phyloP scores from a whole-genome alignment of 2,113 vertebrate genomes.

The Dasyurus viverrinus region DNA sequence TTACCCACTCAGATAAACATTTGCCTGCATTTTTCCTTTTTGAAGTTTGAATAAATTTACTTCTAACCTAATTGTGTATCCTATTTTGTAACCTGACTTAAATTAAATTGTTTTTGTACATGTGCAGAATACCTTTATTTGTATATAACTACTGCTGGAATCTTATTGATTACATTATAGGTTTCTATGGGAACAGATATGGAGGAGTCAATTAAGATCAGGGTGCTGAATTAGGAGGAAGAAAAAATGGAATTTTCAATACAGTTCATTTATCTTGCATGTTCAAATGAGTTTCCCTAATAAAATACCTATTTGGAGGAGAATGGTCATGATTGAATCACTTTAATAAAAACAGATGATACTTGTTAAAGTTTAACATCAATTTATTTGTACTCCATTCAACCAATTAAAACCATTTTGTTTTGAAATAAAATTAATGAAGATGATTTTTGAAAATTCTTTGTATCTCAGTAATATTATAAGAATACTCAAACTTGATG shows the following conservation, averaged over 20 bases:
- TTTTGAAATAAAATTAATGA: conserved; percentile 75
- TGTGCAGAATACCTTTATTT: conserved; percentile 44
- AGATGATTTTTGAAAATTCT: conserved; percentile 51
- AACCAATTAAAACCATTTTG: conserved; percentile 68
- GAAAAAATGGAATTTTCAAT: conserved; percentile 81
- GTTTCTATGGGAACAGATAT: conserved; percentile 82
- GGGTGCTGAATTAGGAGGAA: conserved; percentile 68
- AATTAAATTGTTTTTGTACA: conserved; percentile 56
- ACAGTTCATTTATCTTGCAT: conserved; percentile 81
- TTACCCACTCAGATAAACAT: conserved; percentile 64
- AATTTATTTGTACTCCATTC: conserved; percentile 67
- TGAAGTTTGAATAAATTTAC: conserved; percentile 63
- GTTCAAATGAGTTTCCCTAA: conserved; percentile 79
- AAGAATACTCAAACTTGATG: conserved; percentile 18
- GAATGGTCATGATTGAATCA: conserved; percentile 69
- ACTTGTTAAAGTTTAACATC: conserved; percentile 76
- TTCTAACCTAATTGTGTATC: conserved; percentile 69
- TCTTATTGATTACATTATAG: conserved; percentile 79
- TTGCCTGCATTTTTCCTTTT: conserved; percentile 53
- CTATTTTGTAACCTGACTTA: conserved; percentile 62
- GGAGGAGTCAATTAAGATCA: conserved; percentile 85
- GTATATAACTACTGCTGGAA: conserved; percentile 58
- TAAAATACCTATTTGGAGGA: conserved; percentile 74
- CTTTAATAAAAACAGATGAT: conserved; percentile 79
- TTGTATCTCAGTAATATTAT: conserved; percentile 42